Conservation (phyloP, 2,113 vertebrate species). For the Austrofundulus limnaeus region DNA sequence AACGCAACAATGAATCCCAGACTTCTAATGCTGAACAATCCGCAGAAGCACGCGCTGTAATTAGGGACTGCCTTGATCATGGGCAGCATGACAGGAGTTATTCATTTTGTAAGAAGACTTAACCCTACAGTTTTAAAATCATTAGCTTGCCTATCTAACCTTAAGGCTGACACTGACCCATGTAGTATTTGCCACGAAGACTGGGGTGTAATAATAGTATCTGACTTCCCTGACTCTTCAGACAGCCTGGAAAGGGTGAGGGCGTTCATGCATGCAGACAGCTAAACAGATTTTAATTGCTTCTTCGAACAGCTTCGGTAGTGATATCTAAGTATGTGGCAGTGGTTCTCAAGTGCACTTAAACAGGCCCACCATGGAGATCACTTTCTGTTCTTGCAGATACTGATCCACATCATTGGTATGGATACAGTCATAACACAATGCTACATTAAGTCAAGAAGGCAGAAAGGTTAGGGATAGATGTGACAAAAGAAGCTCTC, state of each 20-base stretch:
- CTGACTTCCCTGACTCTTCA: conserved; percentile 60
- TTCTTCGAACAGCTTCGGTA: conserved; percentile 69
- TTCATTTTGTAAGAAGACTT: conserved; percentile 29
- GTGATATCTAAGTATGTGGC: conserved; percentile 66
- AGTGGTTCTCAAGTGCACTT: conserved; percentile 54
- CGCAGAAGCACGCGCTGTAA: background rate
- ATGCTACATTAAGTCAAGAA: conserved; percentile 49
- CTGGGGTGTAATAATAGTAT: conserved; percentile 69
- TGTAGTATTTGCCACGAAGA: conserved; percentile 61
- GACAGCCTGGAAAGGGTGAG: conserved; percentile 57
- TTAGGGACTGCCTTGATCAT: conserved; percentile 8
- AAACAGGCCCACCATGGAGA: conserved; percentile 32
- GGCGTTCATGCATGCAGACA: conserved; percentile 58
- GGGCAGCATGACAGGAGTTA: conserved; percentile 7
- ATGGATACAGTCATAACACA: conserved; percentile 45
- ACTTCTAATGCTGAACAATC: background rate
- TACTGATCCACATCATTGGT: conserved; percentile 41
- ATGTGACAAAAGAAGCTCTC: conserved; percentile 51
- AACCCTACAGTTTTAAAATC: conserved; percentile 41
- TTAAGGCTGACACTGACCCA: conserved; percentile 50
- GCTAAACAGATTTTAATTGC: conserved; percentile 78
- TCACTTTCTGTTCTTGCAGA: conserved; percentile 26
- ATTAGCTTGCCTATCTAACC: conserved; percentile 38
- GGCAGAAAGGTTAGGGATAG: conserved; percentile 57
- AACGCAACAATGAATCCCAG: background rate